Base-by-base conservation (phyloP, 1,140 invertebrate species). In the Neodiprion lecontei region DNA sequence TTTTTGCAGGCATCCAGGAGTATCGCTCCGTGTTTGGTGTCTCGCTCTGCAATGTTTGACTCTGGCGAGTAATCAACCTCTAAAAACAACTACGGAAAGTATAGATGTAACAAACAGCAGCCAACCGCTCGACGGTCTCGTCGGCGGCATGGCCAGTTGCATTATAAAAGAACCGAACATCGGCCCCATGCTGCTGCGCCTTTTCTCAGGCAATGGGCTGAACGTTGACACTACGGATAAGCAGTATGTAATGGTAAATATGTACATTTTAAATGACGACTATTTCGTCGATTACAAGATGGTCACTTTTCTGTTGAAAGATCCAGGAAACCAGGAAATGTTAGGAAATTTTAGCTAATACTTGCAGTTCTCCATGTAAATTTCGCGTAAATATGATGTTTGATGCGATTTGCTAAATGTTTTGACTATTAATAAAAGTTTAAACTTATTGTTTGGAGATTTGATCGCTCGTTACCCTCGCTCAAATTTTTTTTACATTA, bases 1-100 rank as follows among this genome's bases (percentile, higher is more conserved):
- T 74, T 77, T 10, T 75, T 73, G n/a, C 73, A 90, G 89, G 89
- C 90, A 92, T 79, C 91, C 92, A 23, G 91, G 91, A 70, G 89
- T 95, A 65, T 93, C 93, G 53, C 86, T 95, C 9, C 89, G 93
- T 48, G 93, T 93, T 5, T 95, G 94, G 94, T 93, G 92, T 76
- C 88, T 94, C 61, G 92, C 92, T 9, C 91, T 96, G 66, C 92
- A 93, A 78, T 91, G 91, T 75, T 85, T 94, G 68, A 90, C 90
- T 40, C 79, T 91, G 4, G 89, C 90, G 2, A 90, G 90, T 70
- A 91, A 91, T 79, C 89, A 90, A 48, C 79, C 84, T 0, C 70
- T 85, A 49, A 82, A 82, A 61, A 77, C 79, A 66, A 48, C 14
- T 12, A 48, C 28, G 1, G 80, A 87, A 69, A 77, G 82, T 77